A percentile compares a stretch with the other conserved stretches of the same genome.
phyloP scores from a whole-genome alignment of 2,888 invertebrate species.

The Silvanus unidentatus region DNA sequence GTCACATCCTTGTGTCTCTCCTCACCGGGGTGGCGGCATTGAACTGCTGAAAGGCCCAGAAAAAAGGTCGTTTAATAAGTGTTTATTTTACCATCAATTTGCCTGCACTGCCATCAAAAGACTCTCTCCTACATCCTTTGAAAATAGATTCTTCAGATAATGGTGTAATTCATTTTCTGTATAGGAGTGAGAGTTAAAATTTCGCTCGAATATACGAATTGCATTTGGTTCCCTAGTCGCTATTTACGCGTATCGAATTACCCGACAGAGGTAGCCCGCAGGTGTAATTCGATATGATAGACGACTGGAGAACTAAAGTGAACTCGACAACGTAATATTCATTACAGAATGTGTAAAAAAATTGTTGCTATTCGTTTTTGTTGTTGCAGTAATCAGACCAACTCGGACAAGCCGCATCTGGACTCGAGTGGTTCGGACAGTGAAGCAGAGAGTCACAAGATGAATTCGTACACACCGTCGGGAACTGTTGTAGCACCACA shows the following conservation, averaged over 20 bases:
- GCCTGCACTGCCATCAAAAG: no score
- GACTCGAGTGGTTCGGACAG: constrained; percentile 47
- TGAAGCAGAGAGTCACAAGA: constrained; percentile 39
- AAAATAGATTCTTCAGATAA: no score
- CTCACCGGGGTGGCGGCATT: constrained; percentile 22
- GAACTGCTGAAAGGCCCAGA: constrained; percentile 9
- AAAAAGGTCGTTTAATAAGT: constrained; percentile 34
- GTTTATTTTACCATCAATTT: constrained; percentile 42
- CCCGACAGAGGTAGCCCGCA: constrained; percentile 39
- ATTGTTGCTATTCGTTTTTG: no score
- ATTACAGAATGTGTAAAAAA: no score
- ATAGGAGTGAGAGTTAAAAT: no score
- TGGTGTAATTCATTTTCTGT: no score
- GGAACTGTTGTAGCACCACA: constrained; percentile 19
- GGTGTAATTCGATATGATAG: constrained; percentile 38
- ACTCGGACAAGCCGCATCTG: constrained; percentile 43
- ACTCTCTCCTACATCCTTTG: no score
- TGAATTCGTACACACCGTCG: constrained; percentile 26
- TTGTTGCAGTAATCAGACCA: constrained; percentile 42
- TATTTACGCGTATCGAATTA: constrained; percentile 36
- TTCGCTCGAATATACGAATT: no score
- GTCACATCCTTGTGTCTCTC: constrained; percentile 26
- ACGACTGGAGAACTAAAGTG: background rate
- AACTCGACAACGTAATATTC: no score
- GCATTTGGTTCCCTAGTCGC: constrained; percentile 8